phyloP scores from a whole-genome alignment of 2,888 invertebrate genomes.

The Uloborus plumipes region DNA sequence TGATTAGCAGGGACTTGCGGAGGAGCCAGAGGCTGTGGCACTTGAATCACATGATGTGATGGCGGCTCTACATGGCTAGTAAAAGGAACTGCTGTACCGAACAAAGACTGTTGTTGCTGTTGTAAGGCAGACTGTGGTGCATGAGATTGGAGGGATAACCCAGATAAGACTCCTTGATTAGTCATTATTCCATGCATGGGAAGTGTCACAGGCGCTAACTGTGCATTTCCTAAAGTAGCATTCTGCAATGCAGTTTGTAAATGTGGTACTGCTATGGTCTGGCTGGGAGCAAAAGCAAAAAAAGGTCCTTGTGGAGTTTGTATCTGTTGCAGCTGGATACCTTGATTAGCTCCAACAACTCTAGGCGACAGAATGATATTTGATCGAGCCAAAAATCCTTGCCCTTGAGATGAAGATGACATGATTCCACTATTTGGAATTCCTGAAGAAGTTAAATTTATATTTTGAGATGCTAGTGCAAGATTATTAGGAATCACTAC shows the following conservation, averaged over 20 bases:
- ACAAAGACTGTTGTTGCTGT: conserved; percentile 53
- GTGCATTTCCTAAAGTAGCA: conserved; percentile 39
- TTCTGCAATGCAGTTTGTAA: conserved; percentile 46
- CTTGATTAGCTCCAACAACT: conserved; percentile 47
- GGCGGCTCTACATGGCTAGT: conserved; percentile 62
- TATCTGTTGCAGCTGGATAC: conserved; percentile 73
- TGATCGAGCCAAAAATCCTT: conserved; percentile 53
- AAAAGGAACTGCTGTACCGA: conserved; percentile 61
- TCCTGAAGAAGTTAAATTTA: conserved; percentile 50
- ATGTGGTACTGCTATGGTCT: conserved; percentile 58
- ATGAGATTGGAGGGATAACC: conserved; percentile 60
- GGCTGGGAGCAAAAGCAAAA: conserved; percentile 71
- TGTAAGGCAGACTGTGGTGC: conserved; percentile 57
- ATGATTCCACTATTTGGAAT: conserved; percentile 56
- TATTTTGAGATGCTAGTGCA: conserved; percentile 41
- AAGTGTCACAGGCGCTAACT: conserved; percentile 54
- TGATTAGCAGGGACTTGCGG: conserved; percentile 45
- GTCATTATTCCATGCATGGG: conserved; percentile 59
- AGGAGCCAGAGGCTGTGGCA: conserved; percentile 43
- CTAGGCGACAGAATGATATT: conserved; percentile 65
- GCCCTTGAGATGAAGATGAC: conserved; percentile 59
- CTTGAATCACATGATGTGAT: conserved; percentile 55
- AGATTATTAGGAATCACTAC: conserved; percentile 62
- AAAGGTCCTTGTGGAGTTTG: conserved; percentile 74
- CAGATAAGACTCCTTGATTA: conserved; percentile 56